Percentiles rank a stretch among this genome's conserved stretches.
Evolutionary conservation across 2,113 vertebrate species (phyloP).

Genomic region (Bambusicola thoracicus): DNA sequence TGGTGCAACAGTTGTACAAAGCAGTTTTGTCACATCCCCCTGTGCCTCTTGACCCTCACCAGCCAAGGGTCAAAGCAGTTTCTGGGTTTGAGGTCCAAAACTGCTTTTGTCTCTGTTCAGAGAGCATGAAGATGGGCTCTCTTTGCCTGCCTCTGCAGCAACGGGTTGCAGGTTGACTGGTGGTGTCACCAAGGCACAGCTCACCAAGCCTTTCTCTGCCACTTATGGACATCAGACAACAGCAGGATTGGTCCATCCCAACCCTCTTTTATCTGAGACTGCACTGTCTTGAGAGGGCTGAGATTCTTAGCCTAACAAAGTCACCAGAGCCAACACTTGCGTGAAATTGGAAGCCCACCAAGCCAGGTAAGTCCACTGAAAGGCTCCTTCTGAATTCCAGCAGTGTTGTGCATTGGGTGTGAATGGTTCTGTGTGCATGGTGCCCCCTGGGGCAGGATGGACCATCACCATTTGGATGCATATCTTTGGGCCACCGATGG

Average conservation of each 20-base stretch:
- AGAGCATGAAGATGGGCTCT: background rate
- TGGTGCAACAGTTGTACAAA: slow-evolving; percentile 12
- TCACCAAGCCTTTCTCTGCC: background rate
- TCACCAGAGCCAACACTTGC: rapidly evolving
- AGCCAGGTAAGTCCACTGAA: slow-evolving; percentile 40
- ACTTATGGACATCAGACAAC: background rate
- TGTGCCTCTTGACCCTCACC: background rate
- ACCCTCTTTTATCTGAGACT: background rate
- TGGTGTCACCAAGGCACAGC: background rate
- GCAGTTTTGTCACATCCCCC: slow-evolving; percentile 23
- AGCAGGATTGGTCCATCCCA: background rate
- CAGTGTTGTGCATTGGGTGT: rapidly evolving
- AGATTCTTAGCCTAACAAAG: background rate
- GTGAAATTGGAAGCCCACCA: background rate
- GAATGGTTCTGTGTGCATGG: background rate
- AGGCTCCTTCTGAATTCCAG: background rate
- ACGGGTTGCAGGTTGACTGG: background rate
- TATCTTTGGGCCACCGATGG: background rate
- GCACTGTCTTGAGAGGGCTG: background rate
- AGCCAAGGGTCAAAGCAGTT: background rate
- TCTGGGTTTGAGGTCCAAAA: background rate
- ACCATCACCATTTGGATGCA: background rate
- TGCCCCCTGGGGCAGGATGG: background rate
- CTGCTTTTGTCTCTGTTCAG: background rate
- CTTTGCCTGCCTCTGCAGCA: background rate